Percentiles rank a stretch among this genome's conserved stretches.
phyloP scores from a whole-genome alignment of 2,888 invertebrate genomes.

The Creontiades dilutus region DNA sequence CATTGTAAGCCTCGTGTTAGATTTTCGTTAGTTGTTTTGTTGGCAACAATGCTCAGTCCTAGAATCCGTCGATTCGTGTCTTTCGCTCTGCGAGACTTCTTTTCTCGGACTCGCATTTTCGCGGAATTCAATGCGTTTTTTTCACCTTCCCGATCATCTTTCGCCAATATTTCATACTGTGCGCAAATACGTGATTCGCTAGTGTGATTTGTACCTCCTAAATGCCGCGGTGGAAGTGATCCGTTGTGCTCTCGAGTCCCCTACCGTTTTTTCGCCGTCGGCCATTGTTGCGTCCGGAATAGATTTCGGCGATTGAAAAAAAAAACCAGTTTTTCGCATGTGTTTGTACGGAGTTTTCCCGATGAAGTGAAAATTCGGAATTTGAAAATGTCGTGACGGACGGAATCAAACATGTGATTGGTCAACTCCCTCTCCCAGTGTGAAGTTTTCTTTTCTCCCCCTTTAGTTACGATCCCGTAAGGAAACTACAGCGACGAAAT shows the following conservation, averaged over 20 bases:
- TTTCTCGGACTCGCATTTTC: too few relatives aligned
- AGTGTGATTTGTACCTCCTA: not conserved
- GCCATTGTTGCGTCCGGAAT: constrained; percentile 49
- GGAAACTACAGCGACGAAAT: constrained; percentile 79
- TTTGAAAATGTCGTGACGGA: constrained; percentile 19
- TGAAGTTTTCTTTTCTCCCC: constrained; percentile 6
- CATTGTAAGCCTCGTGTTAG: not conserved
- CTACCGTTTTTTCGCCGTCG: constrained; percentile 51
- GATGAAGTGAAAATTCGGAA: constrained; percentile 7
- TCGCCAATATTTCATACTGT: not conserved
- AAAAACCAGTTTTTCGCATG: not conserved
- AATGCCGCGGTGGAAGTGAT: constrained; percentile 21
- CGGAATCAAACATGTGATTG: not conserved
- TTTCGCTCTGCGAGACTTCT: not conserved
- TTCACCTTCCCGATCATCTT: not conserved
- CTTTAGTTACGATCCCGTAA: not conserved
- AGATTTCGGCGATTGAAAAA: constrained; percentile 7
- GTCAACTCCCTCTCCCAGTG: not conserved
- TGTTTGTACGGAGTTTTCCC: not conserved
- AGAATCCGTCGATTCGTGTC: not conserved
- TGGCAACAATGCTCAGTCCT: not conserved
- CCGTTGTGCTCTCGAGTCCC: not conserved
- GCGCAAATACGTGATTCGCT: not conserved
- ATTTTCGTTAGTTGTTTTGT: not conserved
- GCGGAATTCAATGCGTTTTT: too few relatives aligned